These are phyloP conservation scores for Dendronephthya gigantea DNA, from an alignment of 64 coral and sea anemone genomes.

Conservation along the genomic window DNA sequence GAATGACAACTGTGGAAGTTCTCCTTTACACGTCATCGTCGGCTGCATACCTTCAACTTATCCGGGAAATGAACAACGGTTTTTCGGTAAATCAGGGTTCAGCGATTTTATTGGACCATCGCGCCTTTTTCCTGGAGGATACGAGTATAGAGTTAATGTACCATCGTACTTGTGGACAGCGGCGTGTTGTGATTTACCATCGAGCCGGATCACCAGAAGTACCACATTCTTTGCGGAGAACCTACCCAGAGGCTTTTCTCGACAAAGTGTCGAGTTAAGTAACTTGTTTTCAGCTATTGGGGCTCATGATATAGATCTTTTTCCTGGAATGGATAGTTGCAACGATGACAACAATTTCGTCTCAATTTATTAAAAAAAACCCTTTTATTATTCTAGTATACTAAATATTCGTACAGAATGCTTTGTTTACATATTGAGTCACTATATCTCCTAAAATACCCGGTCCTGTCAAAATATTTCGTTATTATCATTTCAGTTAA, in stretches of 20 bases:
- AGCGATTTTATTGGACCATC: neutral
- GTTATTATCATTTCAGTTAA: too few relatives aligned
- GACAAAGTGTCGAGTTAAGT: neutral
- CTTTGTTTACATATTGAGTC: too few relatives aligned
- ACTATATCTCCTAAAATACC: too few relatives aligned
- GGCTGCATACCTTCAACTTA: neutral
- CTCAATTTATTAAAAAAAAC: neutral
- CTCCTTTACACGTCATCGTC: constrained; percentile 7
- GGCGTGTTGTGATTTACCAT: neutral
- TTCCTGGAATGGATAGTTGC: neutral
- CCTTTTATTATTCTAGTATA: too few relatives aligned
- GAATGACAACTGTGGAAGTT: neutral
- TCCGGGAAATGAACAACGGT: neutral
- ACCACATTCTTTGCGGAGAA: neutral
- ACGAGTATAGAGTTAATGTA: neutral
- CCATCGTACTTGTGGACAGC: neutral
- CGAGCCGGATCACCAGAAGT: neutral
- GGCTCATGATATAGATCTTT: neutral
- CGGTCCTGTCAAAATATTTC: too few relatives aligned
- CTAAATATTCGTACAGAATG: too few relatives aligned
- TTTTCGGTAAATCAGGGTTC: neutral
- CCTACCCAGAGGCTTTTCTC: neutral
- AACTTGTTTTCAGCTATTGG: neutral
- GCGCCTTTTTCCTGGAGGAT: neutral
- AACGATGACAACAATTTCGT: neutral